Conservation (phyloP, 2,113 vertebrate genomes). For the Leucoraja erinaceus region DNA sequence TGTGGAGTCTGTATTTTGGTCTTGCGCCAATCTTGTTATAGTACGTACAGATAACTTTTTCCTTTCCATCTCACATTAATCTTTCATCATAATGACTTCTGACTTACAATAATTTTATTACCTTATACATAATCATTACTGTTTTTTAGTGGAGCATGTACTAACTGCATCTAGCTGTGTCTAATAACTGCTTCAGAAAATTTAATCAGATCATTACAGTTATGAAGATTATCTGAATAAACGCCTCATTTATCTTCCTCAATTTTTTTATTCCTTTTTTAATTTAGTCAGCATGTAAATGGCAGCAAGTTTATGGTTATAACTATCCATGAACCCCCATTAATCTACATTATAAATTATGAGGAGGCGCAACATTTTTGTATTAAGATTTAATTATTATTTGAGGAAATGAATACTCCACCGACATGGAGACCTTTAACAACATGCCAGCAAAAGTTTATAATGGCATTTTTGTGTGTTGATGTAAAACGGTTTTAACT, state of each 20-base stretch:
- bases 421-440: neutral
- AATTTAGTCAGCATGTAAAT: constrained; percentile 29
- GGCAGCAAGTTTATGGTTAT: constrained; percentile 17
- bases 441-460: neutral
- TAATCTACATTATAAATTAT: constrained; percentile 19
- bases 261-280: constrained; percentile 22
- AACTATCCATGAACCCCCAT: neutral
- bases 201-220: constrained; percentile 28
- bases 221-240: constrained; percentile 32
- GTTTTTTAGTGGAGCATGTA: neutral
- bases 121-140: constrained; percentile 13
- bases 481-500: neutral
- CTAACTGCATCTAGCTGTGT: neutral
- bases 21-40: neutral
- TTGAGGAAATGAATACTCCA: neutral
- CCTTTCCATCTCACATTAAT: constrained; percentile 18
- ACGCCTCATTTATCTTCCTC: constrained; percentile 30
- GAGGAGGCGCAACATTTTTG: constrained; percentile 10
- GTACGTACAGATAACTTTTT: neutral
- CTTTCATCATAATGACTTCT: constrained; percentile 5
- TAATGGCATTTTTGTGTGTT: neutral
- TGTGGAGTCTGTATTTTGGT: neutral
- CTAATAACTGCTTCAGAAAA: constrained; percentile 34
- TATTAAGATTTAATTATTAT: constrained; percentile 25
- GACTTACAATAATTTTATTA: constrained; percentile 10